phyloP scores from a whole-genome alignment of 1,140 invertebrate species.

The Drosophila orosa region DNA sequence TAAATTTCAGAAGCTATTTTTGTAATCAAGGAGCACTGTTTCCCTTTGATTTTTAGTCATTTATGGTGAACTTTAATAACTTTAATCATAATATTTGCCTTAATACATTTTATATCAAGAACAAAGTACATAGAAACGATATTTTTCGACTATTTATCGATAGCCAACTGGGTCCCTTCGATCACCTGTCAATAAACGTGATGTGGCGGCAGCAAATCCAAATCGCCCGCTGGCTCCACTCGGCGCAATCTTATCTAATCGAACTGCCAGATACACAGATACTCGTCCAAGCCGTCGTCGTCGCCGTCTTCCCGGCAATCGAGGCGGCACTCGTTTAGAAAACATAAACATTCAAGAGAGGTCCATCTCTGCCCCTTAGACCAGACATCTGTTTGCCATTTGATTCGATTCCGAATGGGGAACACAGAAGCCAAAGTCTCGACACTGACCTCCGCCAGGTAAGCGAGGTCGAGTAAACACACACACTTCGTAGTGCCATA shows the following conservation, averaged over 20 bases:
- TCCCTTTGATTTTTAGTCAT: no score
- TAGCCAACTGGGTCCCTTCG: slow-evolving; percentile 1
- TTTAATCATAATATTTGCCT: no score
- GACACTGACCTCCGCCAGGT: slow-evolving; percentile 67
- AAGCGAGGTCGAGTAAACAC: slow-evolving; percentile 47
- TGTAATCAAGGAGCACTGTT: no score
- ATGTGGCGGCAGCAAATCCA: slow-evolving; percentile 23
- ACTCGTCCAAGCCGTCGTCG: slow-evolving; percentile 4
- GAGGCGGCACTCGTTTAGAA: slow-evolving; percentile 13
- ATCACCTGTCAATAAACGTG: slow-evolving; percentile 48
- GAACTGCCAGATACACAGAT: slow-evolving; percentile 41
- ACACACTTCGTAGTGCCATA: slow-evolving; percentile 15
- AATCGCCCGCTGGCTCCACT: slow-evolving; percentile 18
- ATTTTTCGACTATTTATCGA: slow-evolving; percentile 10
- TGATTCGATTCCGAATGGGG: slow-evolving; percentile 26
- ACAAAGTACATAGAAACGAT: not conserved
- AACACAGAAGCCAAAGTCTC: slow-evolving; percentile 31
- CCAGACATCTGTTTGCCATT: slow-evolving; percentile 50
- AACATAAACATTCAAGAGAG: slow-evolving; percentile 28
- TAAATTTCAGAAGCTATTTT: not conserved
- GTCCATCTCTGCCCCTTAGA: slow-evolving; percentile 20
- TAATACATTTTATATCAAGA: not conserved
- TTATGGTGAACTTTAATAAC: no score
- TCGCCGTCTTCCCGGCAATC: slow-evolving; percentile 1
- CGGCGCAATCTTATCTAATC: slow-evolving; percentile 42